Conservation (phyloP, 2,113 vertebrate genomes). For the Hemiscyllium ocellatum region DNA sequence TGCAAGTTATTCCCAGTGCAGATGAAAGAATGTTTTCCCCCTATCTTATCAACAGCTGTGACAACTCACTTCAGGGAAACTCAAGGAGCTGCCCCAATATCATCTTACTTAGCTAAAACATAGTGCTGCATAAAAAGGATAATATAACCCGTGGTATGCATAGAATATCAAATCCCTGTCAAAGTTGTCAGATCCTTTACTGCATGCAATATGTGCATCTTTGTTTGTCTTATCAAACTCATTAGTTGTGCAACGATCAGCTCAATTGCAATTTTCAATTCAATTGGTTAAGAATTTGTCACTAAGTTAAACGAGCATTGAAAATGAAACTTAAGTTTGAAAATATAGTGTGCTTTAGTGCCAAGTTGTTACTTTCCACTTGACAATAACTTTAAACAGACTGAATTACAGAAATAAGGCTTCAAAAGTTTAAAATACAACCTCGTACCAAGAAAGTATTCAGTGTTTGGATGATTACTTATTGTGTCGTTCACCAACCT, state of each 20-base stretch:
- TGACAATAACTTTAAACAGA: background rate
- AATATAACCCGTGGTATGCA: background rate
- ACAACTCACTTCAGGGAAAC: background rate
- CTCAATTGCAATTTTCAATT: background rate
- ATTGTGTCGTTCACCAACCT: too few relatives aligned
- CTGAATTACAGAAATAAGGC: background rate
- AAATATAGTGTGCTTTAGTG: background rate
- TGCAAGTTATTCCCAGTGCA: background rate
- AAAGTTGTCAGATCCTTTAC: background rate
- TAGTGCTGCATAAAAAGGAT: background rate
- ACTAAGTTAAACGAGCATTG: background rate
- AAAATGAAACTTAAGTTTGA: background rate
- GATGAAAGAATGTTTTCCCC: background rate
- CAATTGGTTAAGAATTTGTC: background rate
- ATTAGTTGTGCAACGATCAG: background rate
- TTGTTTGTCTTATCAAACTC: background rate
- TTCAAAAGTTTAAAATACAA: background rate
- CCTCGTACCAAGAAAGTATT: background rate
- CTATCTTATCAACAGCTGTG: slow-evolving; percentile 17
- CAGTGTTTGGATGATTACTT: background rate
- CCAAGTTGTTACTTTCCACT: background rate
- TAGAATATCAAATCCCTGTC: background rate
- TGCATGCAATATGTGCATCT: background rate
- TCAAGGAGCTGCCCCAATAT: background rate
- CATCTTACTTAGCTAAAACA: slow-evolving; percentile 12